Conservation (phyloP, 2,888 invertebrate genomes). For the Hydrotaea cyrtoneurina region DNA sequence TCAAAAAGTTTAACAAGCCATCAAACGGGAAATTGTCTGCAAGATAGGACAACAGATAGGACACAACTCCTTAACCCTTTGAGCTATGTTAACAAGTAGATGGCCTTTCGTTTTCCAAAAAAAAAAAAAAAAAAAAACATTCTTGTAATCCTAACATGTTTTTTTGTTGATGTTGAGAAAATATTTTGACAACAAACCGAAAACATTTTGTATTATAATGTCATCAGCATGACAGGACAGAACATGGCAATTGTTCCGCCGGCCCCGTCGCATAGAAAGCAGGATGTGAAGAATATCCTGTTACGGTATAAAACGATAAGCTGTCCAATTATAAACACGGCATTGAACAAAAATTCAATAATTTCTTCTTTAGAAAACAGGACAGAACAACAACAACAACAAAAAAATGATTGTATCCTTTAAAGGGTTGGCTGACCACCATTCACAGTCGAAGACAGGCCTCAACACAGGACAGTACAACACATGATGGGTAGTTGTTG, state of each 20-base stretch:
- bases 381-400: no score
- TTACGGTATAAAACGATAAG: neutral
- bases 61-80: slow-evolving; percentile 33
- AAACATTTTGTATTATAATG: slow-evolving; percentile 1
- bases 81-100: neutral
- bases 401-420: slow-evolving; percentile 1
- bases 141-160: slow-evolving; percentile 7
- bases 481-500: neutral
- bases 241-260: neutral
- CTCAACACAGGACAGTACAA: neutral
- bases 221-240: slow-evolving; percentile 9
- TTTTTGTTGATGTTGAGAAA: neutral
- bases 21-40: neutral
- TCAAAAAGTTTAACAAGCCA: slow-evolving; percentile 37
- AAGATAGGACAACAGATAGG: neutral
- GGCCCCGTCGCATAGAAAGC: neutral
- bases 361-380: neutral
- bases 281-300: slow-evolving; percentile 14
- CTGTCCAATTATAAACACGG: slow-evolving; percentile 1
- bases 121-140: neutral
- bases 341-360: neutral
- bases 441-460: neutral
- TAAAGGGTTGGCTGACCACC: slow-evolving; percentile 33
- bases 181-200: slow-evolving; percentile 12
- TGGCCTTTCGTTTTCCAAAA: no score